phyloP scores from a whole-genome alignment of 1,140 invertebrate genomes.

The Leguminivora glycinivorella region DNA sequence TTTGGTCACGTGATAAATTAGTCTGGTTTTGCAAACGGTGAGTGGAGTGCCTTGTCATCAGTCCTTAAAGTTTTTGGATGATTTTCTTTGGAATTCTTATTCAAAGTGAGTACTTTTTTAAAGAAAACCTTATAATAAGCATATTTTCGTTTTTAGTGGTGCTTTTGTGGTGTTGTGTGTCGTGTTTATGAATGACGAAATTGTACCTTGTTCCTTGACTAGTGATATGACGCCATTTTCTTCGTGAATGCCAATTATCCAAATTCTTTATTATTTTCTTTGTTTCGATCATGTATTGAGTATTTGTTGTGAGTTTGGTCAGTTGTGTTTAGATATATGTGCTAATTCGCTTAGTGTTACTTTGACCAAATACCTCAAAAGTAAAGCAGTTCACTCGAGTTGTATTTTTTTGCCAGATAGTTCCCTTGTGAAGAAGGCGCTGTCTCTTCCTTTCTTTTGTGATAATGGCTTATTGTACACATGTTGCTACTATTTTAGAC shows the following conservation, averaged over 20 bases:
- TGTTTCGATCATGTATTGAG: slow-evolving; percentile 42
- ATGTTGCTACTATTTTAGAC: not conserved
- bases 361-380: not conserved
- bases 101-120: slow-evolving; percentile 75
- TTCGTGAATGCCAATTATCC: slow-evolving; percentile 78
- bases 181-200: slow-evolving; percentile 72
- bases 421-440: slow-evolving; percentile 5
- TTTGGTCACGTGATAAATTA: slow-evolving; percentile 73
- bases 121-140: slow-evolving; percentile 60
- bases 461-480: not conserved
- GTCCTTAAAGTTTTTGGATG: slow-evolving; percentile 78
- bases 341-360: not conserved
- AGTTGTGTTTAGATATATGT: not conserved
- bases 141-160: slow-evolving; percentile 55
- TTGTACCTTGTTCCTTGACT: slow-evolving; percentile 76
- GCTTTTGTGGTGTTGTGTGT: slow-evolving; percentile 60
- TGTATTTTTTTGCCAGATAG: slow-evolving; percentile 28
- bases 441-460: slow-evolving; percentile 18
- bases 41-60: slow-evolving; percentile 80
- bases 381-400: not conserved
- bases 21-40: slow-evolving; percentile 79
- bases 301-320: slow-evolving; percentile 13
- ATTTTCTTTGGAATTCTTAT: slow-evolving; percentile 78
- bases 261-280: slow-evolving; percentile 72
- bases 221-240: slow-evolving; percentile 80